Conservation (phyloP, 2,797 vertebrate genomes). For the Ctenochaetus hawaiiensis region DNA sequence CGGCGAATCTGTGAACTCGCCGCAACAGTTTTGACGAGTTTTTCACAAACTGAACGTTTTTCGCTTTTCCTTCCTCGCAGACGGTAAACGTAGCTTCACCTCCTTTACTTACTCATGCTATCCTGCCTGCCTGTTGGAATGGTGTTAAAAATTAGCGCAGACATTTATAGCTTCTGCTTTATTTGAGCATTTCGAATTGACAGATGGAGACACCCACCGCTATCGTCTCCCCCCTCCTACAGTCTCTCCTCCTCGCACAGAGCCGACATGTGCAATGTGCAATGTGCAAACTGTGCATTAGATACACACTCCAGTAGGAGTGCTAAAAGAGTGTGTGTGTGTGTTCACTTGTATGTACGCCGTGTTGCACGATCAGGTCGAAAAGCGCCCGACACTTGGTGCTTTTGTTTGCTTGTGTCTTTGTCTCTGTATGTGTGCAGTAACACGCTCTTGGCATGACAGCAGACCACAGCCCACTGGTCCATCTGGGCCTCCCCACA, state of each 20-base stretch:
- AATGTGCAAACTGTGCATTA: constrained; percentile 48
- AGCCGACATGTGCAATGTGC: constrained; percentile 50
- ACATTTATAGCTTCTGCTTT: constrained; percentile 57
- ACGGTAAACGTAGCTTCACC: constrained; percentile 18
- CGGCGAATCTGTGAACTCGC: constrained; percentile 44
- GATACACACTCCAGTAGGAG: constrained; percentile 43
- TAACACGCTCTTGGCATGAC: constrained; percentile 55
- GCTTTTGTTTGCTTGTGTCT: constrained; percentile 19
- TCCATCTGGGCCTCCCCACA: constrained; percentile 77
- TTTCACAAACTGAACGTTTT: constrained; percentile 32
- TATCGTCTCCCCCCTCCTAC: constrained; percentile 8
- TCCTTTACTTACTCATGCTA: constrained; percentile 26
- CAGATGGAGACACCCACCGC: constrained; percentile 71
- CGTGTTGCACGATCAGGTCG: no score
- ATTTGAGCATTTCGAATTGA: constrained; percentile 57
- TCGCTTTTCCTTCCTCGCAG: constrained; percentile 3
- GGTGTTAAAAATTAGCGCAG: constrained; percentile 44
- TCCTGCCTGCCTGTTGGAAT: background rate
- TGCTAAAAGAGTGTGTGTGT: constrained; percentile 20
- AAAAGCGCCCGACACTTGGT: background rate
- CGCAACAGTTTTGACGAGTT: constrained; percentile 26
- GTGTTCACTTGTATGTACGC: constrained; percentile 17
- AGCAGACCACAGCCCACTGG: constrained; percentile 61
- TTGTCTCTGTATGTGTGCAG: constrained; percentile 8
- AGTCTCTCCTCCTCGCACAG: constrained; percentile 27